A percentile compares a stretch with the other conserved stretches of the same genome.
These are phyloP conservation scores for Pteromalus puparum DNA, from an alignment of 1,140 invertebrate species.

Conservation along the genomic window DNA sequence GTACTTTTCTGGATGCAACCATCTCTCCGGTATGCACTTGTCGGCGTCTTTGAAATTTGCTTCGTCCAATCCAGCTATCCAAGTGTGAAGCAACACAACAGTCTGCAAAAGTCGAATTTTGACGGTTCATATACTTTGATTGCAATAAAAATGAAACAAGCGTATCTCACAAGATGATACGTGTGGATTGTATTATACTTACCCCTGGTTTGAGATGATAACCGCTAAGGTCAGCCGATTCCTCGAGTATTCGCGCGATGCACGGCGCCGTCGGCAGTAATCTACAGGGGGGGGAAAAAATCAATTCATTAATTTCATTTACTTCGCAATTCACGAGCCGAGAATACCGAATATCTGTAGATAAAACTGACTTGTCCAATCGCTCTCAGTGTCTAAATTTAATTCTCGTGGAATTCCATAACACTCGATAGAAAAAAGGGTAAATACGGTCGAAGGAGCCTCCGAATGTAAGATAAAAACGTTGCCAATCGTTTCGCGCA, in stretches of 20 bases:
- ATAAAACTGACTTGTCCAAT: background rate
- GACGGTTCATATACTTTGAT: too few relatives aligned
- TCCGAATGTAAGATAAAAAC: background rate
- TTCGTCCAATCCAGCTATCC: conserved; percentile 86
- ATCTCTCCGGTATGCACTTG: conserved; percentile 88
- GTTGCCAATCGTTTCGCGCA: background rate
- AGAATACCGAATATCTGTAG: background rate
- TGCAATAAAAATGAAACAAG: background rate
- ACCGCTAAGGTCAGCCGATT: conserved; percentile 84
- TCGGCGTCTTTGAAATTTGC: conserved; percentile 85
- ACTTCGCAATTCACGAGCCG: background rate
- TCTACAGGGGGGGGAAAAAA: conserved; percentile 63
- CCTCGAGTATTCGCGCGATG: conserved; percentile 86
- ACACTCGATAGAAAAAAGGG: too few relatives aligned
- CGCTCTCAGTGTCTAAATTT: background rate
- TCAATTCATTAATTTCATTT: background rate
- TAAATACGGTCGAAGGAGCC: too few relatives aligned
- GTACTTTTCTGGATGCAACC: conserved; percentile 77
- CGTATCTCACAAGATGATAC: background rate
- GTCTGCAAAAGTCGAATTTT: conserved; percentile 76
- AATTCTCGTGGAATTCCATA: background rate
- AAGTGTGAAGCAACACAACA: conserved; percentile 90
- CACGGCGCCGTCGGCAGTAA: conserved; percentile 89
- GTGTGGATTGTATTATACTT: conserved; percentile 63
- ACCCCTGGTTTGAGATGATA: conserved; percentile 87